Conservation (phyloP, 2,797 vertebrate species). For the Muraenolepis orangiensis region DNA sequence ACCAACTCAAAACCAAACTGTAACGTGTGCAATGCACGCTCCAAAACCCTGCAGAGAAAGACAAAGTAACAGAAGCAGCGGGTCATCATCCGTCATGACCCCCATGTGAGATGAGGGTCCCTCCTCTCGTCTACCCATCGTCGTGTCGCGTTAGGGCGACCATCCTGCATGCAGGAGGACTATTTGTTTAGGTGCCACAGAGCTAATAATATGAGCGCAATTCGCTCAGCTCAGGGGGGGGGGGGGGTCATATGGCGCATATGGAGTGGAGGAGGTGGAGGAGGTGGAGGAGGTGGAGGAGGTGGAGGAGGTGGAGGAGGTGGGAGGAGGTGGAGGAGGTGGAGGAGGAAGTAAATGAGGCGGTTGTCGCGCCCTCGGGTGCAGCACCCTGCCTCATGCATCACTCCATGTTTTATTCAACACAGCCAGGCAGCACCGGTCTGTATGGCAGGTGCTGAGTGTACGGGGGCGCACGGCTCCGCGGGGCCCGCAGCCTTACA, state of each 20-base stretch:
- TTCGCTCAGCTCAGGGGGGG: constrained; percentile 82
- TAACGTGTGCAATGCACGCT: constrained; percentile 18
- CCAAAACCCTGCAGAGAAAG: too few species aligned
- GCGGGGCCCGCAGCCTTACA: constrained; percentile 65
- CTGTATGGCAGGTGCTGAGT: constrained; percentile 76
- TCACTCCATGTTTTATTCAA: constrained; percentile 83
- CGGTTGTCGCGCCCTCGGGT: constrained; percentile 75
- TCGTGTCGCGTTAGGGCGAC: constrained; percentile 74
- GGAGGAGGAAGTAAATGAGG: constrained; percentile 79
- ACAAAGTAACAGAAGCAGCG: too few species aligned
- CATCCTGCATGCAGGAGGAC: constrained; percentile 73
- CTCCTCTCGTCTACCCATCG: constrained; percentile 67
- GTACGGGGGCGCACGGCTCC: constrained; percentile 64
- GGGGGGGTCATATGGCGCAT: constrained; percentile 55
- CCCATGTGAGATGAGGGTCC: too few species aligned
- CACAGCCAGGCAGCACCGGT: constrained; percentile 69
- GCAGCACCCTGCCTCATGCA: constrained; percentile 77
- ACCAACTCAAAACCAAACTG: background rate
- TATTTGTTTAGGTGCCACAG: constrained; percentile 80
- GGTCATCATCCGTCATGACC: too few species aligned
- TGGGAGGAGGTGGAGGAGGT: too few species aligned
- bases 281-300: too few species aligned
- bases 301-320: too few species aligned
- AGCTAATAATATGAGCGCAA: constrained; percentile 80
- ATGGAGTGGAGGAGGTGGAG: constrained; percentile 76